Evolutionary conservation across 2,113 vertebrate genomes (phyloP).

Genomic region (Neogale vison): DNA sequence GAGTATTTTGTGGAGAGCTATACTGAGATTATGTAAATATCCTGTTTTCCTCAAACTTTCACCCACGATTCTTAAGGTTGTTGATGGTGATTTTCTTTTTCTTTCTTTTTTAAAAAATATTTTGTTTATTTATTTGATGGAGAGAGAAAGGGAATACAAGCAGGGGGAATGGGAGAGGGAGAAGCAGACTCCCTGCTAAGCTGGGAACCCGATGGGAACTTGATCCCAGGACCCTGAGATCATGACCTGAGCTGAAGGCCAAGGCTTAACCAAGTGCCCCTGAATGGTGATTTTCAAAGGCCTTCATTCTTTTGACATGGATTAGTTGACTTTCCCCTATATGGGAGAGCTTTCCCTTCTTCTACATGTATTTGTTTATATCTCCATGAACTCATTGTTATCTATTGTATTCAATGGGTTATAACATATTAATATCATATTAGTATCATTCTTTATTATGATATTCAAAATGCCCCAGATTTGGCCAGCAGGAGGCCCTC

Average conservation of each 20-base stretch:
- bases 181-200: no score
- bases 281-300: slow-evolving; percentile 35
- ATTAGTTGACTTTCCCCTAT: neutral
- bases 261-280: no score
- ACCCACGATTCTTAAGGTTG: neutral
- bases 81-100: slow-evolving; percentile 8
- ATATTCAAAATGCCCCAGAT: neutral
- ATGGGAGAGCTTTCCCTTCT: neutral
- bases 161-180: no score
- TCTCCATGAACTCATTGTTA: neutral
- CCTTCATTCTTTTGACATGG: neutral
- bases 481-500: neutral
- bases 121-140: no score
- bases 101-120: no score
- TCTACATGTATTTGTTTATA: neutral
- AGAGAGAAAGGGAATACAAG: no score
- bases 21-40: neutral
- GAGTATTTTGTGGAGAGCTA: slow-evolving; percentile 1
- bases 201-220: no score
- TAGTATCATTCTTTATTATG: slow-evolving; percentile 32
- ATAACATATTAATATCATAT: neutral
- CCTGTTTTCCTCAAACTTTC: slow-evolving; percentile 3
- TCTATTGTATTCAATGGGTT: neutral
- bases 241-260: no score
- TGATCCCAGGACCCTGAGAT: no score